Evolutionary conservation across 2,888 invertebrate species (phyloP), one percentile per base, ranked within the genome.

Genomic region (Agriopis leucophaearia): DNA sequence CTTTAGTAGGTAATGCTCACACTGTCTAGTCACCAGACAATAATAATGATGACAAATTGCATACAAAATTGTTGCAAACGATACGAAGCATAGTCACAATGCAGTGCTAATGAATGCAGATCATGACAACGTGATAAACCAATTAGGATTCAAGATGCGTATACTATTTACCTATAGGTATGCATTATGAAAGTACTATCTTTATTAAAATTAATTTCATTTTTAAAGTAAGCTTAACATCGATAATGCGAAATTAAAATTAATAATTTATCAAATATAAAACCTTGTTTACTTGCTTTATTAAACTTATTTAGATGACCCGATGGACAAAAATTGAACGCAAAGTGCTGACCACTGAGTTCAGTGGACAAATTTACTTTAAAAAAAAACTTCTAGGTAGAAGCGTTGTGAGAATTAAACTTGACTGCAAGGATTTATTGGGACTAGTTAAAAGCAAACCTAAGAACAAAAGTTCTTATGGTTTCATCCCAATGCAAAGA

Each of bases 21-120:
- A 7, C 7, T 44, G 0, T n/a, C 44, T n/a, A n/a, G 0, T n/a
- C 6, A n/a, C 67, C 72, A 75, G 75, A 73, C 73, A 69, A 72
- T 72, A 72, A 72, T 72, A 66, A 73, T 66, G 60, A 72, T 68
- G 74, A 74, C 70, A 72, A 75, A 75, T 75, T 71, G 69, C 67
- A 72, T 73, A 38, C 64, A 71, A 64, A 71, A 66, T 70, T 65
- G 27, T 65, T 64, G 64, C 69, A 61, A 64, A 66, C 59, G 38
- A n/a, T 66, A 66, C 54, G 27, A 18, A 5, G 45, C 44, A 48
- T 6, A 50, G 57, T 1, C 38, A 51, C 59, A 27, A 60, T 50
- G 55, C 59, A 57, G 59, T 63, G 59, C 36, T 59, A 64, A 66
- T 65, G 59, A 60, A 63, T 64, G 51, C 64, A 73, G 66, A 73